Percentiles rank a stretch among this genome's conserved stretches.
These are phyloP conservation scores for Ctena decussata DNA, from an alignment of 2,888 invertebrate species.

Conservation along the genomic window DNA sequence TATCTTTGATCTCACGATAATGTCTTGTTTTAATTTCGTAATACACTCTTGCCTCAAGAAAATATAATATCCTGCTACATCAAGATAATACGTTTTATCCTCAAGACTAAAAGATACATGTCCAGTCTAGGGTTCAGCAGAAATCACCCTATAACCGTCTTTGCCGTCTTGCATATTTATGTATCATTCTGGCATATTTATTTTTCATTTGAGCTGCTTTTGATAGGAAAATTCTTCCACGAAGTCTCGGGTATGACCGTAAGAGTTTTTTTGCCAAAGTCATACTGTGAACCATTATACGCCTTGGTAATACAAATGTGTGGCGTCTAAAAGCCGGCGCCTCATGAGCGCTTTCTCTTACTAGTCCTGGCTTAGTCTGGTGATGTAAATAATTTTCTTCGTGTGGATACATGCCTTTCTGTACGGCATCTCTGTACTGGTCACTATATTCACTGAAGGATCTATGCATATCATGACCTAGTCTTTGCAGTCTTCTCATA, in stretches of 20 bases:
- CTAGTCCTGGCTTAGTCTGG: no score
- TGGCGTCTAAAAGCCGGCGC: not conserved
- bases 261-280: constrained; percentile 43
- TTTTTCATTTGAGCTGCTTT: constrained; percentile 28
- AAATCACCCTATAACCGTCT: no score
- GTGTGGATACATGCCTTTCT: not conserved
- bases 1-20: no score
- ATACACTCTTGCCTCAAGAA: no score
- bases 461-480: not conserved
- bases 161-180: constrained; percentile 30
- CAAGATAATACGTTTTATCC: no score
- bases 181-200: not conserved
- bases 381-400: no score
- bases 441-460: not conserved
- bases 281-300: constrained; percentile 51
- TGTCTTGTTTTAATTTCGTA: no score
- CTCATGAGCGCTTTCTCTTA: not conserved
- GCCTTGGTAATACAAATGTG: constrained; percentile 23
- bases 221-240: constrained; percentile 54
- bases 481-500: not conserved
- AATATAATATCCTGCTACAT: no score
- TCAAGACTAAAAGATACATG: no score
- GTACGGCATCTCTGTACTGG: not conserved
- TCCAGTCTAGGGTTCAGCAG: no score
- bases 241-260: constrained; percentile 43